A percentile compares a stretch with the other conserved stretches of the same genome.
Conservation (phyloP, 2,888 invertebrate species). For the Monoplex corrugatus region DNA sequence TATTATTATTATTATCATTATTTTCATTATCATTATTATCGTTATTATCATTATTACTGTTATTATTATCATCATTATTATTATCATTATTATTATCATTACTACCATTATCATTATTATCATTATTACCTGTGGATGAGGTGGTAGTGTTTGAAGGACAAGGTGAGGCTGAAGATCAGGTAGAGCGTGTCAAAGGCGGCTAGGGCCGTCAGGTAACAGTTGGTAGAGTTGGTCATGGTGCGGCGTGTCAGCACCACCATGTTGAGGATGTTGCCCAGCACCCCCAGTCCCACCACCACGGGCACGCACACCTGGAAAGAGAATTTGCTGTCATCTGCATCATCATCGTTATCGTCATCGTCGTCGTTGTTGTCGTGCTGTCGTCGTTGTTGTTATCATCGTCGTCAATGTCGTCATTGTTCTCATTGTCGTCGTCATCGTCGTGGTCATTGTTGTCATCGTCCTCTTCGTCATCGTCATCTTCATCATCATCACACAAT, state of each 20-base stretch:
- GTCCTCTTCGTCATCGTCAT: slow-evolving; percentile 77
- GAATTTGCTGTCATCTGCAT: no score
- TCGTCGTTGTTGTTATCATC: slow-evolving; percentile 67
- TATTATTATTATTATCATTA: no score
- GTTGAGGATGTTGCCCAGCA: slow-evolving; percentile 77
- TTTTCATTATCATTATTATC: no score
- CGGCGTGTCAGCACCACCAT: slow-evolving; percentile 77
- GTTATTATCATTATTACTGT: no score
- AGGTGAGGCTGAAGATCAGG: slow-evolving; percentile 86
- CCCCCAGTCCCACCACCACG: slow-evolving; percentile 70
- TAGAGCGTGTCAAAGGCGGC: slow-evolving; percentile 88
- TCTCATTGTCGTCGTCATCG: not conserved
- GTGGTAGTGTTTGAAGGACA: slow-evolving; percentile 85
- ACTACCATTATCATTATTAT: no score
- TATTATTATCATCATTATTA: no score
- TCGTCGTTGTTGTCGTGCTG: no score
- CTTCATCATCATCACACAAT: slow-evolving; percentile 58
- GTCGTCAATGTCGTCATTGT: not conserved
- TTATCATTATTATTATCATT: no score
- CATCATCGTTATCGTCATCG: not conserved
- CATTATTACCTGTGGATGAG: slow-evolving; percentile 83
- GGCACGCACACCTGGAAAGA: slow-evolving; percentile 68
- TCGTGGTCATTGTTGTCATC: slow-evolving; percentile 65
- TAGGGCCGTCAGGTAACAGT: slow-evolving; percentile 87
- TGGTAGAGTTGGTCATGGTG: slow-evolving; percentile 79